Conservation (phyloP, 2,888 invertebrate genomes). For the Drosophila meridiana region DNA sequence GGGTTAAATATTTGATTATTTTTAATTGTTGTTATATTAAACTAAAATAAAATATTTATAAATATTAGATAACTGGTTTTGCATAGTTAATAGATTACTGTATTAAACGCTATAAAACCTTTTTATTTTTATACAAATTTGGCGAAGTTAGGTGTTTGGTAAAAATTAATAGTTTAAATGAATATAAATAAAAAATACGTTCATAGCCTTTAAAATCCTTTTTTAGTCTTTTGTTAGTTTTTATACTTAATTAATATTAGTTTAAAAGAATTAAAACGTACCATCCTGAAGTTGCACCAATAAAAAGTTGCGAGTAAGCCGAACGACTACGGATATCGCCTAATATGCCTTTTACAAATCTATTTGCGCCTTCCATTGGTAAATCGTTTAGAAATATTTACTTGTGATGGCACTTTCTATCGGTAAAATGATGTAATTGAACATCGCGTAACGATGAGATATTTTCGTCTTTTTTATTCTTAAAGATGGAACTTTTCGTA, state of each 20-base stretch:
- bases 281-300: slow-evolving; percentile 96
- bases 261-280: slow-evolving; percentile 84
- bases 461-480: not conserved
- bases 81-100: no score
- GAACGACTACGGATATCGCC: slow-evolving; percentile 94
- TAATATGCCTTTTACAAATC: slow-evolving; percentile 87
- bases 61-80: no score
- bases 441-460: not conserved
- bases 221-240: no score
- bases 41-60: no score
- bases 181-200: no score
- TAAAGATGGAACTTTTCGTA: not conserved
- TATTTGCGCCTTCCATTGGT: slow-evolving; percentile 88
- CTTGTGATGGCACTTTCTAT: slow-evolving; percentile 3
- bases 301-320: slow-evolving; percentile 93
- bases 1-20: no score
- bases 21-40: no score
- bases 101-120: no score
- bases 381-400: not conserved
- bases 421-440: not conserved
- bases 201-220: no score
- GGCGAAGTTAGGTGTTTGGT: no score
- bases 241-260: not conserved
- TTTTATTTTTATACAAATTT: no score
- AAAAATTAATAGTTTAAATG: no score